A percentile compares a stretch with the other conserved stretches of the same genome.
Conservation (phyloP, 2,113 vertebrate species). For the Nannospalax galili region DNA sequence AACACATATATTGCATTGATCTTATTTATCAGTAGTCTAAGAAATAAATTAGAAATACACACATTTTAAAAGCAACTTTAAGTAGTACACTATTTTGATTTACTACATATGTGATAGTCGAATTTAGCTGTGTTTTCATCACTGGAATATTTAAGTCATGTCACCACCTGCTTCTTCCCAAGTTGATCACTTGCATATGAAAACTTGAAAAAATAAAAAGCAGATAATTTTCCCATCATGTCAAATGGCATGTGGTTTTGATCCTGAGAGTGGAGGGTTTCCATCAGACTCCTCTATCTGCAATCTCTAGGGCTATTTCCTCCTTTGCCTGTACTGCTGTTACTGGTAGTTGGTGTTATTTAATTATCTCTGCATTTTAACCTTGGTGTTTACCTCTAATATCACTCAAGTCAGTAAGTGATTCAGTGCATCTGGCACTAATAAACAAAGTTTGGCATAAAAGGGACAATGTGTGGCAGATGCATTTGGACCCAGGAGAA, state of each 20-base stretch:
- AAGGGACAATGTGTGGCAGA: slow-evolving; percentile 83
- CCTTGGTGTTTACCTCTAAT: slow-evolving; percentile 88
- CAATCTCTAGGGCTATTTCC: slow-evolving; percentile 87
- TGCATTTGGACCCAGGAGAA: slow-evolving; percentile 83
- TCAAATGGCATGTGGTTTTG: slow-evolving; percentile 79
- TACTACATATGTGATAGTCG: slow-evolving; percentile 6
- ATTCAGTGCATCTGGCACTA: slow-evolving; percentile 87
- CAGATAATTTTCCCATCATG: slow-evolving; percentile 60
- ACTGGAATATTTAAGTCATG: slow-evolving; percentile 37
- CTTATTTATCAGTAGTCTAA: slow-evolving; percentile 43
- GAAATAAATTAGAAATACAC: slow-evolving; percentile 12
- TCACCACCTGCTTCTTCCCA: neutral
- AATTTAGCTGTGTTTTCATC: slow-evolving; percentile 39
- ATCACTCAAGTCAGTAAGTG: slow-evolving; percentile 83
- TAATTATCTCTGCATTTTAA: slow-evolving; percentile 89
- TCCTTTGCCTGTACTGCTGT: slow-evolving; percentile 82
- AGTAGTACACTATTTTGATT: slow-evolving; percentile 4
- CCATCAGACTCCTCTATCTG: slow-evolving; percentile 87
- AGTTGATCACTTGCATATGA: slow-evolving; percentile 33
- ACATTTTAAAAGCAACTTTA: slow-evolving; percentile 21
- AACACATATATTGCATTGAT: slow-evolving; percentile 28
- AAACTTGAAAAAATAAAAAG: slow-evolving; percentile 64
- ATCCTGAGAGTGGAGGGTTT: slow-evolving; percentile 77
- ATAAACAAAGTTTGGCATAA: slow-evolving; percentile 86
- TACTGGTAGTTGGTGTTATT: slow-evolving; percentile 87